phyloP scores from a whole-genome alignment of 2,797 vertebrate species.

The Aselliscus stoliczkanus region DNA sequence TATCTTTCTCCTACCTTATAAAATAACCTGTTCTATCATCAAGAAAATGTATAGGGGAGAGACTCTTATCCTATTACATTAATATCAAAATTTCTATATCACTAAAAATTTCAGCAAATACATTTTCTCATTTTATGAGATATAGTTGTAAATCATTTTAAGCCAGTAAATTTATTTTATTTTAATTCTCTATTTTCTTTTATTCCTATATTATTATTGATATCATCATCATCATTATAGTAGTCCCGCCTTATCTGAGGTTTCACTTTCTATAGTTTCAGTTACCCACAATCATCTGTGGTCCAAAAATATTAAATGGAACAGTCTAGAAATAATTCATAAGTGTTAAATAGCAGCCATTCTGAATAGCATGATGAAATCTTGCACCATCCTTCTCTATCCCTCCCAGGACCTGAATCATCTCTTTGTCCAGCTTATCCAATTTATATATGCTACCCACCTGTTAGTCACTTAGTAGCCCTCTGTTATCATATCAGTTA shows the following conservation, averaged over 20 bases:
- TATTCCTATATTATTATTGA: not conserved
- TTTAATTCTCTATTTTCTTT: not conserved
- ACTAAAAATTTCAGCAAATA: not conserved
- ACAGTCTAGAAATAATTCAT: not conserved
- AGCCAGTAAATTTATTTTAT: not conserved
- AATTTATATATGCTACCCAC: no score
- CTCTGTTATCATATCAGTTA: no score
- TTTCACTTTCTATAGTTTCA: not conserved
- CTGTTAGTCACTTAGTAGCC: no score
- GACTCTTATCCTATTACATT: not conserved
- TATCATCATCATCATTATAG: not conserved
- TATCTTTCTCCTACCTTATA: not conserved
- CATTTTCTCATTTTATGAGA: not conserved
- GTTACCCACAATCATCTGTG: not conserved
- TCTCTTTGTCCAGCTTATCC: no score
- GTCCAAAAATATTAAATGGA: not conserved
- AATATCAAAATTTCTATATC: not conserved
- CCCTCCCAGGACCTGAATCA: no score
- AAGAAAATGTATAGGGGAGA: not conserved
- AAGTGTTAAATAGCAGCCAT: not conserved
- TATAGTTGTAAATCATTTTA: not conserved
- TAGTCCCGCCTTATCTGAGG: not conserved
- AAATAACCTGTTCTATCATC: not conserved
- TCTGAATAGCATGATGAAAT: not conserved
- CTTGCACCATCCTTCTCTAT: not conserved